Conservation (phyloP, 2,797 vertebrate genomes). For the Rhynchonycteris naso region DNA sequence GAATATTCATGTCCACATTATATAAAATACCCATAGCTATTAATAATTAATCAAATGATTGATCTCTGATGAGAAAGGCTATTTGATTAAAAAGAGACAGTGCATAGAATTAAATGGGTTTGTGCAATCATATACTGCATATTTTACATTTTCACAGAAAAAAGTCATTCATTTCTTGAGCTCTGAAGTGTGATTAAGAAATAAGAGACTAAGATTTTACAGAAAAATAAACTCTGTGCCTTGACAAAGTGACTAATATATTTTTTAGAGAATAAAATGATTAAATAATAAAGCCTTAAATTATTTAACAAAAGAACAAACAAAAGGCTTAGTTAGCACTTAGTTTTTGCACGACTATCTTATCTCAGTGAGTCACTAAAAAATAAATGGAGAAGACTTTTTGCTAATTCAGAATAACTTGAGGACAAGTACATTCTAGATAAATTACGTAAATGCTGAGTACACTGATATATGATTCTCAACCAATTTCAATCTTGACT, state of each 20-base stretch:
- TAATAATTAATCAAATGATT: slow-evolving; percentile 31
- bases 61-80: not conserved
- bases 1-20: not conserved
- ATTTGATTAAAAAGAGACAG: slow-evolving; percentile 18
- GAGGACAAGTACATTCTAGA: not conserved
- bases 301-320: slow-evolving; percentile 33
- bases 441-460: not conserved
- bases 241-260: slow-evolving; percentile 41
- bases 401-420: slow-evolving; percentile 30
- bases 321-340: slow-evolving; percentile 17
- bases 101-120: not conserved
- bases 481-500: not conserved
- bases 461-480: not conserved
- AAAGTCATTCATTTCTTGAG: slow-evolving; percentile 43
- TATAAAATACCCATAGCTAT: not conserved
- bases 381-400: not conserved
- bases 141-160: slow-evolving; percentile 23
- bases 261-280: slow-evolving; percentile 27
- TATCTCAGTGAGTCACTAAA: not conserved
- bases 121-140: not conserved
- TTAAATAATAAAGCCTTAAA: slow-evolving; percentile 60
- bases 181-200: slow-evolving; percentile 39
- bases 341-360: slow-evolving; percentile 28
- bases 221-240: not conserved
- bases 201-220: slow-evolving; percentile 43